phyloP scores from a whole-genome alignment of 2,113 vertebrate species.

The Ammodramus savannarum region DNA sequence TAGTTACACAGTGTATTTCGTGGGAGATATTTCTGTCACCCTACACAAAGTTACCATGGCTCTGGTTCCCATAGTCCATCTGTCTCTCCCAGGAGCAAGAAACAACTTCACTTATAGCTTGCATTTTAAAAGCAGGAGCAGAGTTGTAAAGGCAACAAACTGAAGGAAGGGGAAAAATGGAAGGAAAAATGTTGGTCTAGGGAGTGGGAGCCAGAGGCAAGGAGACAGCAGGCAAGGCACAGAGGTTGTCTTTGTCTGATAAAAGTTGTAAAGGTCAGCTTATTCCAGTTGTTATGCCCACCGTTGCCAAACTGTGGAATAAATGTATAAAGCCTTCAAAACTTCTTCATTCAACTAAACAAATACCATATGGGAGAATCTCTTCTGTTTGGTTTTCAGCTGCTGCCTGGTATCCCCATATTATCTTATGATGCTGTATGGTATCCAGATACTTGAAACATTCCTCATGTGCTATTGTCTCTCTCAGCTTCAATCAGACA shows the following conservation, averaged over 20 bases:
- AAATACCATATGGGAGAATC: background rate
- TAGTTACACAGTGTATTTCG: slow-evolving; percentile 28
- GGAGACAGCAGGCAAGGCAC: background rate
- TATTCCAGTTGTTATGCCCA: slow-evolving; percentile 31
- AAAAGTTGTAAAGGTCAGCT: slow-evolving; percentile 23
- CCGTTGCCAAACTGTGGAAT: slow-evolving; percentile 37
- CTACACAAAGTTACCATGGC: background rate
- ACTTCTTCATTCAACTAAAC: slow-evolving; percentile 32
- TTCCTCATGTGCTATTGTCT: background rate
- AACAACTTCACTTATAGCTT: background rate
- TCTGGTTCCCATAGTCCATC: slow-evolving; percentile 11
- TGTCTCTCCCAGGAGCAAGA: slow-evolving; percentile 25
- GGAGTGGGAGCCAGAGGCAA: background rate
- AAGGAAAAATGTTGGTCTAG: background rate
- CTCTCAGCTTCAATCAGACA: background rate
- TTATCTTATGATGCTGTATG: background rate
- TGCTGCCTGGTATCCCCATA: background rate
- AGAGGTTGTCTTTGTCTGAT: slow-evolving; percentile 59
- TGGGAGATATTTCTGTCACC: slow-evolving; percentile 55
- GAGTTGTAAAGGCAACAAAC: slow-evolving; percentile 22
- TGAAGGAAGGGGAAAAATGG: background rate
- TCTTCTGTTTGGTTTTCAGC: background rate
- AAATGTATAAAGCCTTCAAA: slow-evolving; percentile 23
- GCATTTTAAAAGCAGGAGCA: slow-evolving; percentile 65
- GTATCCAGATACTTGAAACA: background rate